Conservation (phyloP, 2,113 vertebrate genomes). For the Clarias batrachus region DNA sequence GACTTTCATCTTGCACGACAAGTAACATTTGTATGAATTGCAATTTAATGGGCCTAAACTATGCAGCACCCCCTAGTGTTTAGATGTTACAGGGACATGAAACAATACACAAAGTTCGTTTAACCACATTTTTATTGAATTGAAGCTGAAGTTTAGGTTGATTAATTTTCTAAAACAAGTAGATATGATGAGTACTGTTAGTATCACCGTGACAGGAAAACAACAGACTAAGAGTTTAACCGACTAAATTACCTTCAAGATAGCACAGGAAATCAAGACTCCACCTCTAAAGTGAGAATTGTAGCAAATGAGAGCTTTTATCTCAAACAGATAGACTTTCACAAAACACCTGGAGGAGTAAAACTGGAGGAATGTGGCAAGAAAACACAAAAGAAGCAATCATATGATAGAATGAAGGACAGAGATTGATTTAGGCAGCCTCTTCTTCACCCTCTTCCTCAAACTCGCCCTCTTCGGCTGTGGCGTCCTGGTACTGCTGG, state of each 20-base stretch:
- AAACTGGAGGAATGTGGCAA: not conserved
- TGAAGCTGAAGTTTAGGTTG: not conserved
- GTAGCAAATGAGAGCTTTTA: not conserved
- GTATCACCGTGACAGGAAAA: not conserved
- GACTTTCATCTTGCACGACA: not conserved
- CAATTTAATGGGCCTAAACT: not conserved
- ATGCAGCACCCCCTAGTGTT: constrained; percentile 17
- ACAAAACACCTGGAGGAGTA: not conserved
- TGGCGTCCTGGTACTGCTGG: constrained; percentile 81
- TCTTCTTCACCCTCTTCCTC: constrained; percentile 53
- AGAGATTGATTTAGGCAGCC: not conserved
- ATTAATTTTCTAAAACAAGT: constrained; percentile 13
- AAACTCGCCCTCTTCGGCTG: constrained; percentile 71
- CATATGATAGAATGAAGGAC: not conserved
- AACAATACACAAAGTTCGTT: not conserved
- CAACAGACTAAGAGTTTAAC: constrained; percentile 27
- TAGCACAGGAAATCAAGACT: not conserved
- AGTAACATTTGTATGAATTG: not conserved
- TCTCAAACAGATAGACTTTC: constrained; percentile 18
- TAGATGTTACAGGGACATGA: not conserved
- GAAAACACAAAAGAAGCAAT: constrained; percentile 2
- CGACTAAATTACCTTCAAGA: not conserved
- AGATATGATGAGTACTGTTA: not conserved
- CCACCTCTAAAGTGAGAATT: constrained; percentile 5
- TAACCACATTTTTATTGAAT: constrained; percentile 49